A percentile compares a stretch with the other conserved stretches of the same genome.
These are phyloP conservation scores for Oryzias woworae DNA, from an alignment of 2,113 vertebrate genomes.

Conservation along the genomic window DNA sequence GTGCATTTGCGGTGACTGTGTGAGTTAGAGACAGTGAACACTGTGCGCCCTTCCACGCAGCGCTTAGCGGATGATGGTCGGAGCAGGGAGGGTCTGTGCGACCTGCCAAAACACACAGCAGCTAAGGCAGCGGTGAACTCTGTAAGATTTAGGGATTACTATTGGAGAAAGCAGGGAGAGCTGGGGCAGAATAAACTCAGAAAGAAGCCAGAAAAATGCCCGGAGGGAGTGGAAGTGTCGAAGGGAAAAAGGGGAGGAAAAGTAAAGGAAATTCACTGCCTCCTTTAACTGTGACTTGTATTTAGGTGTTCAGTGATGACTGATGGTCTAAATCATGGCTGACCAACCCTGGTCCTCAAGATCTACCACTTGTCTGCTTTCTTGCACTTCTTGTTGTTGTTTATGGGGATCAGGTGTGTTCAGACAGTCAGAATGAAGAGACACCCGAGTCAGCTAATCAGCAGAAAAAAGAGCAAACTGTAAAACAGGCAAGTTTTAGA, in stretches of 20 bases:
- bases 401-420: too few species aligned
- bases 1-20: conserved; percentile 9
- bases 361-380: too few species aligned
- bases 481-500: too few species aligned
- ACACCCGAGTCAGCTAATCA: too few species aligned
- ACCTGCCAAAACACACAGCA: conserved; percentile 70
- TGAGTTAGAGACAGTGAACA: conserved; percentile 14
- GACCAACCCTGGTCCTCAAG: too few species aligned
- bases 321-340: too few species aligned
- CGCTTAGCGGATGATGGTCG: conserved; percentile 38
- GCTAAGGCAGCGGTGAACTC: conserved; percentile 53
- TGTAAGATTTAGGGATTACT: conserved; percentile 35
- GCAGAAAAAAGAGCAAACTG: too few species aligned
- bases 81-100: conserved; percentile 44
- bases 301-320: too few species aligned
- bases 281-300: conserved; percentile 22
- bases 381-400: too few species aligned
- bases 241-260: not conserved
- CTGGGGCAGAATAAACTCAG: conserved; percentile 21
- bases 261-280: conserved; percentile 27
- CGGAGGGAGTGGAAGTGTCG: conserved; percentile 7
- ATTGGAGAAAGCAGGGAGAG: conserved; percentile 10
- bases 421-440: too few species aligned
- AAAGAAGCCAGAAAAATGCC: conserved; percentile 6
- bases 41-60: conserved; percentile 54